Evolutionary conservation across 2,113 vertebrate genomes (phyloP).

Genomic region (Silurus glanis): DNA sequence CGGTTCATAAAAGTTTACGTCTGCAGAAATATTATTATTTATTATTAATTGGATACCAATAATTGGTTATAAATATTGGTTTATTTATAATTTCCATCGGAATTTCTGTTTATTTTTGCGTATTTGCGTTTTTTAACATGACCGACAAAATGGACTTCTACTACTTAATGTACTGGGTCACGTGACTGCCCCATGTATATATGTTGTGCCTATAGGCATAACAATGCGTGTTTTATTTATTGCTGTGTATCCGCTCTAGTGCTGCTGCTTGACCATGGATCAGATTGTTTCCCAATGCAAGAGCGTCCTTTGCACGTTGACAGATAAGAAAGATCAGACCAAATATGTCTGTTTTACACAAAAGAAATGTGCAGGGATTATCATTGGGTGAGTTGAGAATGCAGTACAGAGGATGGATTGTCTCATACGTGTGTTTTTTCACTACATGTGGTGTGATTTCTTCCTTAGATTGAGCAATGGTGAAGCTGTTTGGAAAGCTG

Average conservation of each 20-base stretch:
- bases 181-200: too few relatives aligned
- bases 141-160: background rate
- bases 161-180: background rate
- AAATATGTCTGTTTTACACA: slow-evolving; percentile 63
- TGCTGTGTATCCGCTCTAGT: background rate
- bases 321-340: slow-evolving; percentile 54
- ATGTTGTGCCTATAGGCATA: background rate
- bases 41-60: too few relatives aligned
- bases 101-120: too few relatives aligned
- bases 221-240: background rate
- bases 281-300: background rate
- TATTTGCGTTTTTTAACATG: too few relatives aligned
- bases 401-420: background rate
- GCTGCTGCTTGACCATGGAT: slow-evolving; percentile 25
- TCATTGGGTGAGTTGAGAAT: slow-evolving; percentile 61
- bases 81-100: too few relatives aligned
- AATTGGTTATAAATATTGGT: too few relatives aligned
- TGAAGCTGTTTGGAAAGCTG: slow-evolving; percentile 52
- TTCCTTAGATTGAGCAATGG: slow-evolving; percentile 65
- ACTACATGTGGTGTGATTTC: background rate
- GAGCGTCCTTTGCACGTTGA: slow-evolving; percentile 54
- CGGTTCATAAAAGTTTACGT: too few relatives aligned
- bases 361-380: slow-evolving; percentile 42
- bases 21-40: too few relatives aligned
- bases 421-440: background rate